Percentiles rank a stretch among this genome's conserved stretches.
phyloP scores from a whole-genome alignment of 1,140 invertebrate species.

The Pollicipes pollicipes region DNA sequence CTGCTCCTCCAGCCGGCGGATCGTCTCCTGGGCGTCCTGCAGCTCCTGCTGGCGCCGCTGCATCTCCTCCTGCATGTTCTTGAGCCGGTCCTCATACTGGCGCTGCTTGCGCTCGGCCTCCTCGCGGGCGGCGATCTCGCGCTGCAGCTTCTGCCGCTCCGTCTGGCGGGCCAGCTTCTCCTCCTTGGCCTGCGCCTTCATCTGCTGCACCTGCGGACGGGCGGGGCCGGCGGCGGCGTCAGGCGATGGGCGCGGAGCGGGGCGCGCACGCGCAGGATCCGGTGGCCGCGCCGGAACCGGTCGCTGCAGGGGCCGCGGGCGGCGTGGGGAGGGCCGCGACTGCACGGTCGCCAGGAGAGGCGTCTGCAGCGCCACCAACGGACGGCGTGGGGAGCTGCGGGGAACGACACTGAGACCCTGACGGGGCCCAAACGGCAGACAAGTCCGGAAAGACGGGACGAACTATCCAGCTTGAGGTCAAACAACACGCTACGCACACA shows the following conservation, averaged over 20 bases:
- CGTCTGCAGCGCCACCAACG: too few species aligned
- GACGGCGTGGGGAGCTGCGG: too few species aligned
- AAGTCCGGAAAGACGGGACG: too few species aligned
- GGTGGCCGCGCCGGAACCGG: background rate
- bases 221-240: constrained; percentile 46
- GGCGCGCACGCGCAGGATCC: background rate
- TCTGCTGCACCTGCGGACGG: constrained; percentile 83
- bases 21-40: constrained; percentile 72
- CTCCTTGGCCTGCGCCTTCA: constrained; percentile 91
- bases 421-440: too few species aligned
- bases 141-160: constrained; percentile 73
- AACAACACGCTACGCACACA: too few species aligned
- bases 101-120: constrained; percentile 75
- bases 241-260: background rate
- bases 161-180: constrained; percentile 83
- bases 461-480: too few species aligned
- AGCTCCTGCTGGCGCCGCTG: constrained; percentile 75
- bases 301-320: background rate
- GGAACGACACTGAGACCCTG: too few species aligned
- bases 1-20: constrained; percentile 83
- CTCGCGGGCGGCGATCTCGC: constrained; percentile 83
- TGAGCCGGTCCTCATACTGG: constrained; percentile 77
- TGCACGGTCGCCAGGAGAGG: too few species aligned
- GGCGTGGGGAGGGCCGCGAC: too few species aligned
- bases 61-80: constrained; percentile 32